These are phyloP conservation scores for Pipistrellus pipistrellus DNA, from an alignment of 2,797 vertebrate species.

Conservation along the genomic window DNA sequence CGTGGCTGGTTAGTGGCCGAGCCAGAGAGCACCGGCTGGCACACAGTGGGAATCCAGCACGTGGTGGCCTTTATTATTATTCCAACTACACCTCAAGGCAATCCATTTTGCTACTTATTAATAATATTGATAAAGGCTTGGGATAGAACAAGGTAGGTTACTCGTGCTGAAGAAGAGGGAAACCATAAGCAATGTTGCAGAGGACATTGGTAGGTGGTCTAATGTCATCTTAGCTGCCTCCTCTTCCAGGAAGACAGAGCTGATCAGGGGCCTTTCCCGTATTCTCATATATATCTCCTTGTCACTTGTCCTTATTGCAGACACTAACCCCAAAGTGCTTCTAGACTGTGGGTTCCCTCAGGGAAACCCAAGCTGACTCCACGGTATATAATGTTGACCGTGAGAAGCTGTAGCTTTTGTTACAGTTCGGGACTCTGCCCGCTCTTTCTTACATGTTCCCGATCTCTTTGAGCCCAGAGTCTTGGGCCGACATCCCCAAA, in stretches of 20 bases:
- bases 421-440: neutral
- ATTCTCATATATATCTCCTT: neutral
- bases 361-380: neutral
- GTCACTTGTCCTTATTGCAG: neutral
- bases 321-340: neutral
- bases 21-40: neutral
- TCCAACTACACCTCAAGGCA: neutral
- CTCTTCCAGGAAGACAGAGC: constrained; percentile 10
- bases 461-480: neutral
- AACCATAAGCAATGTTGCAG: neutral
- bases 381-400: neutral
- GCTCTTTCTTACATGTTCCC: neutral
- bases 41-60: neutral
- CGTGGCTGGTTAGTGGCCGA: neutral
- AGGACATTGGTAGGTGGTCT: neutral
- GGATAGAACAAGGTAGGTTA: too few relatives aligned
- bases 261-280: neutral
- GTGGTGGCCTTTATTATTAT: neutral
- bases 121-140: neutral
- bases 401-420: neutral
- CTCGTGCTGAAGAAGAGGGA: neutral
- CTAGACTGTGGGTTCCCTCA: neutral
- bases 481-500: neutral
- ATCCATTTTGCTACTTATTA: neutral
- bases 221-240: neutral